Conservation (phyloP, 2,888 invertebrate genomes). For the Meiosimyza decipiens region DNA sequence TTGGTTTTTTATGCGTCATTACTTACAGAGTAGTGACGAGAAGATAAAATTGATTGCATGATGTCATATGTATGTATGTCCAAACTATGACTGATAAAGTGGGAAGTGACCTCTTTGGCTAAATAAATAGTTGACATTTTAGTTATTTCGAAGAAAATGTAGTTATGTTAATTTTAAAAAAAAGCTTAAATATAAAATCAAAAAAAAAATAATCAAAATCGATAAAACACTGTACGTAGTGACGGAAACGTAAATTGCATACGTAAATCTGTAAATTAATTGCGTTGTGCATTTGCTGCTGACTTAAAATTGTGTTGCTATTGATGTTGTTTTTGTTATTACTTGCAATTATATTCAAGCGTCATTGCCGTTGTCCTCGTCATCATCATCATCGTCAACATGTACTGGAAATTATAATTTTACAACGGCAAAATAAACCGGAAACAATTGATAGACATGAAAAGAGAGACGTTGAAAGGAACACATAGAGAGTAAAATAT, state of each 20-base stretch:
- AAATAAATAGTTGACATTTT: no score
- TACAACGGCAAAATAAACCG: no score
- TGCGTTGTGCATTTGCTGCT: conserved; percentile 19
- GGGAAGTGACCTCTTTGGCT: no score
- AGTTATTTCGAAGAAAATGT: conserved; percentile 3
- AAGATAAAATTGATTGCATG: no score
- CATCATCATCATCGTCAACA: conserved; percentile 1
- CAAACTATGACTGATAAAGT: no score
- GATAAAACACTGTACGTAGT: neutral
- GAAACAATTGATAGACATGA: no score
- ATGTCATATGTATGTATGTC: no score
- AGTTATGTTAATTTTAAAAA: neutral
- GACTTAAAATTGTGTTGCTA: neutral
- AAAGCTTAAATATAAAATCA: neutral
- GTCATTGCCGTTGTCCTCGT: neutral
- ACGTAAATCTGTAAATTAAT: conserved; percentile 19
- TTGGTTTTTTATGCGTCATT: no score
- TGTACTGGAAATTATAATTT: no score
- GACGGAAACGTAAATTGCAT: conserved; percentile 30
- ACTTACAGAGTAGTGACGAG: no score
- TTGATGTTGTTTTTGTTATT: neutral
- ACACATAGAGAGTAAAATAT: no score
- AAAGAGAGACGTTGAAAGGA: no score
- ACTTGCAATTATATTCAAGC: neutral
- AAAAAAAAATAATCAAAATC: conserved; percentile 9